Conservation (phyloP, 1,140 invertebrate genomes). For the Schmidtea mediterranea region DNA sequence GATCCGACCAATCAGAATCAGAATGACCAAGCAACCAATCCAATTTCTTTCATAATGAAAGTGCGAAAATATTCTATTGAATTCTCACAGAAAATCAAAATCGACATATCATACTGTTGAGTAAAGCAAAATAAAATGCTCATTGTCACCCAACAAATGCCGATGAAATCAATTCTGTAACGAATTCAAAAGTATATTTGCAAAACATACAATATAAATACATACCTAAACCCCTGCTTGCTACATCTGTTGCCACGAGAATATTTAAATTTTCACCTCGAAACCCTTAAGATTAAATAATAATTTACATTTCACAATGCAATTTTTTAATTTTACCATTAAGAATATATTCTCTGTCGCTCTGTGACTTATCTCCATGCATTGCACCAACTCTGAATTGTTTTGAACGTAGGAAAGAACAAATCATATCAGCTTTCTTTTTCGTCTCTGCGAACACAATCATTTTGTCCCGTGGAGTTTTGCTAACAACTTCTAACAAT, state of each 20-base stretch:
- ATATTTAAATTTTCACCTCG: conserved; percentile 61
- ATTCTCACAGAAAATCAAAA: too few relatives aligned
- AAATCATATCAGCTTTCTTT: conserved; percentile 73
- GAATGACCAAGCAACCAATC: too few relatives aligned
- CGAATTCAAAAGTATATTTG: too few relatives aligned
- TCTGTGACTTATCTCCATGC: conserved; percentile 89
- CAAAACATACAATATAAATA: conserved; percentile 3
- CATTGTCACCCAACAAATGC: too few relatives aligned
- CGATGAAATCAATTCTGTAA: too few relatives aligned
- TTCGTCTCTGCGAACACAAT: conserved; percentile 96
- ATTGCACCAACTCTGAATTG: conserved; percentile 56
- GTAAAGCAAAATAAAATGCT: too few relatives aligned
- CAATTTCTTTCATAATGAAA: too few relatives aligned
- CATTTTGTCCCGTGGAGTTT: conserved; percentile 36
- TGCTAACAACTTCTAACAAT: not conserved
- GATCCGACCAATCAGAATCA: too few relatives aligned
- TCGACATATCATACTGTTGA: too few relatives aligned
- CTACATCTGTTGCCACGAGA: conserved; percentile 87
- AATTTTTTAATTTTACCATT: conserved; percentile 32
- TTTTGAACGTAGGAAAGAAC: conserved; percentile 59
- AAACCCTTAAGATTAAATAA: conserved; percentile 44
- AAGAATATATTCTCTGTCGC: conserved; percentile 78
- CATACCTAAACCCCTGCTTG: conserved; percentile 83
- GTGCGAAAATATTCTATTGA: too few relatives aligned
- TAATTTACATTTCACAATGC: too few relatives aligned